Evolutionary conservation across 1,140 invertebrate genomes (phyloP), one percentile per base, ranked within the genome.

Genomic region (Apocrypta bakeri): DNA sequence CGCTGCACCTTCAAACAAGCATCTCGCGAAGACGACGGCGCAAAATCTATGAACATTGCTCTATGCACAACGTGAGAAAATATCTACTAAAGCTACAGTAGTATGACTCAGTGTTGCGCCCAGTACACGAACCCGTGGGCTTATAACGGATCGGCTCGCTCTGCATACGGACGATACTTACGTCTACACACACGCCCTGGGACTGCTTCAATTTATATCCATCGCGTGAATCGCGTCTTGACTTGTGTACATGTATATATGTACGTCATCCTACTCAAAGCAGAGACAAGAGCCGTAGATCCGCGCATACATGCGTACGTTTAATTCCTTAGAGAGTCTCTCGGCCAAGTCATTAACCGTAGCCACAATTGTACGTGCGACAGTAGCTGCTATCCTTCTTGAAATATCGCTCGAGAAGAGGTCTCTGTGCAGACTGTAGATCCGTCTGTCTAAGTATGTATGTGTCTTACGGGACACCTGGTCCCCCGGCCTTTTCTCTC

Each of bases 141-240:
- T 25, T 25, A 37, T 71, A 71, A 71, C 68, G 31, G 63, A 25
- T 24, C 25, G 63, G 63, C 25, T 66, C 27, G 25, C 9, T 66
- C 63, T 56, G 48, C 48, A 56, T 21, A n/a, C 48, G 6, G 48
- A 21, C 21, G 17, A n/a, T 56, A n/a, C 48, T 7, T 56, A 48
- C 12, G 40, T 14, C 7, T 42, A 42, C 12, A 42, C 40, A 56
- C 4, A 3, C 14, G 14, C 48, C 6, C 48, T 21, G 1, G 48
- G 21, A 56, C 2, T 33, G 31, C 56, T 33, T 64, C 27, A 33
- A 64, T 76, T 56, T 74, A 56, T 74, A 29, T 74, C 72, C 29
- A 7, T 12, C 9, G 8, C 11, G 1, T 2, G 72, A 6, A 6
- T 14, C 48, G 48, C 17, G 17, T 4, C 42, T 17, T 48, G 14